Evolutionary conservation across 2,113 vertebrate genomes (phyloP).

Genomic region (Gadus macrocephalus): DNA sequence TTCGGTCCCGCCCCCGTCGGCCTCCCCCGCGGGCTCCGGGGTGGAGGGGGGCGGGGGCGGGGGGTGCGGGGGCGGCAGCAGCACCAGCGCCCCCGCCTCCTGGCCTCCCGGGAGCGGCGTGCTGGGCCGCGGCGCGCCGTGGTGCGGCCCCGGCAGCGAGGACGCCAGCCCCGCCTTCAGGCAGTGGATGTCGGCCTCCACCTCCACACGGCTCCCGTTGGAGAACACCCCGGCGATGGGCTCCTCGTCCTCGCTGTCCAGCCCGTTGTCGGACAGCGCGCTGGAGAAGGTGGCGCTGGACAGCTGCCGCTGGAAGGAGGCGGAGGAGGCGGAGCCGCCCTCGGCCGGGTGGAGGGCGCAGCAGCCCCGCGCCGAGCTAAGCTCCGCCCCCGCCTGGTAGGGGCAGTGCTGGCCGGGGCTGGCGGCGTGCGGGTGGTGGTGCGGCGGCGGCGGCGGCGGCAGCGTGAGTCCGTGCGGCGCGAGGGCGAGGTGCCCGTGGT

Average conservation of each 20-base stretch:
- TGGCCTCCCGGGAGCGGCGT: slow-evolving; percentile 41
- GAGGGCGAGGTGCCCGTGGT: no score
- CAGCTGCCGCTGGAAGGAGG: slow-evolving; percentile 91
- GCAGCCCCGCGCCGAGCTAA: slow-evolving; percentile 78
- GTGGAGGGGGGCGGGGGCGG: slow-evolving; percentile 70
- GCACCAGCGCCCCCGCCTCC: slow-evolving; percentile 18
- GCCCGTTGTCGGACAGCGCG: slow-evolving; percentile 92
- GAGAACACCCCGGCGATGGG: slow-evolving; percentile 95
- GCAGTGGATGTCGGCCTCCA: slow-evolving; percentile 93
- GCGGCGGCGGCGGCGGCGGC: slow-evolving; percentile 31
- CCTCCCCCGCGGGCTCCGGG: slow-evolving; percentile 75
- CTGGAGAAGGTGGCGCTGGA: slow-evolving; percentile 97
- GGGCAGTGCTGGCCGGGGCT: slow-evolving; percentile 60
- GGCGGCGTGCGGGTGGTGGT: slow-evolving; percentile 55
- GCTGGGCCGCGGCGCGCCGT: slow-evolving; percentile 23
- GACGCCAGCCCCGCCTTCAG: slow-evolving; percentile 54
- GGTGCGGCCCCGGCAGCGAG: slow-evolving; percentile 10
- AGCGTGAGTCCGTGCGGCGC: slow-evolving; percentile 26
- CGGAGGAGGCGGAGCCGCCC: slow-evolving; percentile 29
- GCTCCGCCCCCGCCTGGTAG: slow-evolving; percentile 45
- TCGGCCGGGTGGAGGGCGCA: slow-evolving; percentile 85
- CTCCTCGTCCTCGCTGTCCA: slow-evolving; percentile 96
- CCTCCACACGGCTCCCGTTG: slow-evolving; percentile 93
- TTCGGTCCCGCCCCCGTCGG: slow-evolving; percentile 67
- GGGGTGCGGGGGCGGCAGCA: slow-evolving; percentile 42